Percentiles rank a stretch among this genome's conserved stretches.
Conservation (phyloP, 92 coral and sea anemone genomes). For the Phenganax subtilis region DNA sequence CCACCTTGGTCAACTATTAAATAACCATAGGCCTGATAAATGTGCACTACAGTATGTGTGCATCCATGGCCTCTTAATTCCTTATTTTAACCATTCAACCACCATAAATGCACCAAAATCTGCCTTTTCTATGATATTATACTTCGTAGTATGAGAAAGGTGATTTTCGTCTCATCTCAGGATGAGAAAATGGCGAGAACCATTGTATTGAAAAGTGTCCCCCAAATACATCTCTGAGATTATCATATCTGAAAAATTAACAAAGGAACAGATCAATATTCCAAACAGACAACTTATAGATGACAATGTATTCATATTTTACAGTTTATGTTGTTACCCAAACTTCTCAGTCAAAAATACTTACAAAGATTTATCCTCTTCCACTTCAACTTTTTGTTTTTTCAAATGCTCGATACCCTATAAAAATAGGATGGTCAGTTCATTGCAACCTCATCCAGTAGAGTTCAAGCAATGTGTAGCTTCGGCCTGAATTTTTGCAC, state of each 20-base stretch:
- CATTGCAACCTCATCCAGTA: neutral
- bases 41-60: neutral
- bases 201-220: conserved; percentile 78
- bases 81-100: neutral
- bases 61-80: too few species aligned
- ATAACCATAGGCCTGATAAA: neutral
- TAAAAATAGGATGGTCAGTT: neutral
- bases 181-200: conserved; percentile 86
- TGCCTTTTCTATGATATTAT: conserved; percentile 6
- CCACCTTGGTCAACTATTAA: neutral
- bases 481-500: neutral
- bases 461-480: neutral
- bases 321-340: neutral
- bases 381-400: conserved; percentile 54
- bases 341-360: neutral
- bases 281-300: neutral
- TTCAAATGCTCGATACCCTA: conserved; percentile 93
- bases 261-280: neutral
- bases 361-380: conserved; percentile 35
- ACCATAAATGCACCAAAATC: neutral
- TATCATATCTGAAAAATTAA: conserved; percentile 70
- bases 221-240: conserved; percentile 93
- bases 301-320: neutral
- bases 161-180: conserved; percentile 52
- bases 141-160: conserved; percentile 70